Base-by-base conservation (phyloP, 2,797 vertebrate species). In the Arnoldichthys spilopterus region DNA sequence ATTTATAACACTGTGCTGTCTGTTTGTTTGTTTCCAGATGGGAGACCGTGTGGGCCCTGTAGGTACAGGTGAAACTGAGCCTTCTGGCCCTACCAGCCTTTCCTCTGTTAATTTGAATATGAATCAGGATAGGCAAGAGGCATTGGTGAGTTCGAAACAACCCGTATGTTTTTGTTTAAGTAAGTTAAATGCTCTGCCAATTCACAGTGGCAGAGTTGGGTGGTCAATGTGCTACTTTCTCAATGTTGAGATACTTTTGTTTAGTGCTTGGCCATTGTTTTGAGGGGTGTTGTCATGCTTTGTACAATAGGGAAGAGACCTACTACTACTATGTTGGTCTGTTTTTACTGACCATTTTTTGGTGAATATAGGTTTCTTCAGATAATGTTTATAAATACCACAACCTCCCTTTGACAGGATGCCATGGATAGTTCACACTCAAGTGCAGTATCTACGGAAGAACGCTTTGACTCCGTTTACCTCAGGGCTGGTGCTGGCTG, bases 41-140 rank as follows among this genome's bases (percentile, higher is more conserved):
- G 93, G 92, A 2, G 90, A 93, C 78, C 92, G 94, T 45, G 91
- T 94, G 30, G 92, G 93, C 73, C 93, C 94, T 34, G 93, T 95
- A 24, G 94, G 94, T 74, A 94, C 92, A 47, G 93, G 91, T 68
- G 93, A 92, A 84, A 84, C 86, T 74, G 91, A 83, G 34, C 87
- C 84, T 69, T 83, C 83, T 53, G 83, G 66, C 68, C 16, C 74
- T 72, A 85, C 77, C 34, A 86, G 73, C 28, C 66, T 83, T 32
- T 71, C 87, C 64, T 73, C 87, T 3, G 85, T 87, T 28, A 89
- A 90, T 87, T 91, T 90, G 89, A 91, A 83, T 74, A 88, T 86
- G 82, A 82, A 37, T 49, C 53, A 89, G 37, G 90, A 91, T 74
- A 83, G 91, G 70, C 91, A 91, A 76, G 93, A 91, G 72, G 86